Percentiles rank a stretch among this genome's conserved stretches.
Conservation (phyloP, 1,140 invertebrate genomes). For the Drosophila nannoptera region DNA sequence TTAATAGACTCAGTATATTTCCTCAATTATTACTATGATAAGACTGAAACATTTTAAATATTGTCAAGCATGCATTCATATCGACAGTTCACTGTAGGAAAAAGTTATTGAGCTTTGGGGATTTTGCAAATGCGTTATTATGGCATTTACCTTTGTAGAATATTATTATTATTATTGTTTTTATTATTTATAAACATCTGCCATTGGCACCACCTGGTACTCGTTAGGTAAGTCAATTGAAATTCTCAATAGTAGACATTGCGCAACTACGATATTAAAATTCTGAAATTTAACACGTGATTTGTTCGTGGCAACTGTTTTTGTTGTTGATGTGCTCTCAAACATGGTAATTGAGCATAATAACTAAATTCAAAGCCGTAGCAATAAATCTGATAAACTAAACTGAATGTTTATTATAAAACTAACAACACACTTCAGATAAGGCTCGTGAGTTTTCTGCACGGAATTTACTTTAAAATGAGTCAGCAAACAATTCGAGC, state of each 20-base stretch:
- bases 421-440: slow-evolving; percentile 19
- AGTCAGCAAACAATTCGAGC: slow-evolving; percentile 33
- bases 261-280: no score
- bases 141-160: neutral
- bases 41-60: no score
- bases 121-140: slow-evolving; percentile 6
- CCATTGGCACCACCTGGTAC: neutral
- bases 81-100: no score
- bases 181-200: neutral
- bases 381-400: neutral
- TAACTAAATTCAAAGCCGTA: neutral
- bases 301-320: neutral
- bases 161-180: neutral
- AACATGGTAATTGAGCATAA: slow-evolving; percentile 26
- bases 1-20: no score
- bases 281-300: no score
- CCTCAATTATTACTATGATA: no score
- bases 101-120: slow-evolving; percentile 1
- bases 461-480: slow-evolving; percentile 1
- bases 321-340: neutral
- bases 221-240: no score
- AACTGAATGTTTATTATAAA: neutral
- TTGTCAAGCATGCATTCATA: no score
- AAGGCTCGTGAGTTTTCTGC: slow-evolving; percentile 20
- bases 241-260: no score